Base-by-base conservation (phyloP, 2,888 invertebrate species). In the Spatulosminthurus flaviceps region DNA sequence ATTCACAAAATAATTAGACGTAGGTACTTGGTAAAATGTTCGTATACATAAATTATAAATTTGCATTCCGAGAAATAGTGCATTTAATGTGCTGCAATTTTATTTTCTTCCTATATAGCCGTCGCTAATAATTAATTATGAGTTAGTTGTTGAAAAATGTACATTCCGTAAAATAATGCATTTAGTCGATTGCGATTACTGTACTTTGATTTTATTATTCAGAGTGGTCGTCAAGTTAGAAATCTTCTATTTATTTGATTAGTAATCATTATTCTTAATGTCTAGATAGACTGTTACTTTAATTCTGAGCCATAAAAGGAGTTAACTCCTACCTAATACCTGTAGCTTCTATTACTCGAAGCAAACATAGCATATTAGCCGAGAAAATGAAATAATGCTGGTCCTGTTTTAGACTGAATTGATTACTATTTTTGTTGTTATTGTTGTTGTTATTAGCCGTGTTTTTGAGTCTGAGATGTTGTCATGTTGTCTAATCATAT, bases 331-430 rank as follows among this genome's bases (percentile, higher is more conserved):
- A 16, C 16, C 9, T 51, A 51, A 51, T 51, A 51, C 16, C 16
- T 51, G 51, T 19, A 51, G 51, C 51, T 51, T 51, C 51, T 19
- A 51, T n/a, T 19, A 51, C n/a, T n/a, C n/a, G 51, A 51, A n/a
- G 51, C n/a, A n/a, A 19, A 51, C n/a, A 22, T 64, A 11, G 64
- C 64, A 64, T 64, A 64, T 64, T 24, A 26, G 64, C 21, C 19
- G n/a, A 64, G 26, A 64, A 64, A 19, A 60, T 21, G 64, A 64
- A 64, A 64, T 64, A 64, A 76, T 76, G 67, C 76, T 76, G 76
- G 76, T 76, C 76, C 76, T 34, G 26, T 76, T 73, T 76, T 76
- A 76, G 76, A 76, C 76, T 76, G 76, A 76, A 67, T 76, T 67
- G 70, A 70, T 70, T 41, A 70, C 26, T 64, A 70, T 70, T 28